Evolutionary conservation across 2,113 vertebrate species (phyloP), one percentile per base, ranked within the genome.

Genomic region (Microcebus ravelobensis): DNA sequence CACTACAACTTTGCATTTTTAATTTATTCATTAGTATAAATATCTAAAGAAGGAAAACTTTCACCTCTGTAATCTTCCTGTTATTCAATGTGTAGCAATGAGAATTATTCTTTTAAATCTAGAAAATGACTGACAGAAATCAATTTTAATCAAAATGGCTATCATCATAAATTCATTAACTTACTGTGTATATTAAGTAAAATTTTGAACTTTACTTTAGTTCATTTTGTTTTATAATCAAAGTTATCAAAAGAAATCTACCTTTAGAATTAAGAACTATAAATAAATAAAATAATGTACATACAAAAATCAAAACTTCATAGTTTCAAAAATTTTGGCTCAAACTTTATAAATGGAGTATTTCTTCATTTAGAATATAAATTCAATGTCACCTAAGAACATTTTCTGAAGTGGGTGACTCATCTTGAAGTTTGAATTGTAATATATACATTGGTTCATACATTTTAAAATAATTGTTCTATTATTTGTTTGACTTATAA

Each of bases 141-240:
- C 1, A 61, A 42, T 92, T 87, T 95, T 94, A 92, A 67, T 65
- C 65, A 68, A 65, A 39, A 21, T 17, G 13, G 12, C 31, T 61
- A 18, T 84, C 29, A 79, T 67, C 8, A 90, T 55, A 84, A 80
- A 70, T 68, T 86, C 20, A 59, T 61, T 70, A 71, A 55, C 2
- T 80, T 88, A 34, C 6, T 74, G 13, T 82, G 21, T 89, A 2
- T 67, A 45, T 65, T 91, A 42, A 70, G 25, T 67, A 84, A 89
- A 74, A 73, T 23, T 61, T 81, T 95, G 52, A 91, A 68, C 3
- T 59, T 97, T 29, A 3, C 8, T 63, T 91, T 79, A 20, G 3
- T 96, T 91, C 34, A 67, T 91, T 95, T 83, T 92, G 57, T 61
- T 86, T 88, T 77, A 77, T 59, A 92, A 92, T 8, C 11, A 73